phyloP scores from a whole-genome alignment of 2,888 invertebrate genomes.

The Xylota segnis region DNA sequence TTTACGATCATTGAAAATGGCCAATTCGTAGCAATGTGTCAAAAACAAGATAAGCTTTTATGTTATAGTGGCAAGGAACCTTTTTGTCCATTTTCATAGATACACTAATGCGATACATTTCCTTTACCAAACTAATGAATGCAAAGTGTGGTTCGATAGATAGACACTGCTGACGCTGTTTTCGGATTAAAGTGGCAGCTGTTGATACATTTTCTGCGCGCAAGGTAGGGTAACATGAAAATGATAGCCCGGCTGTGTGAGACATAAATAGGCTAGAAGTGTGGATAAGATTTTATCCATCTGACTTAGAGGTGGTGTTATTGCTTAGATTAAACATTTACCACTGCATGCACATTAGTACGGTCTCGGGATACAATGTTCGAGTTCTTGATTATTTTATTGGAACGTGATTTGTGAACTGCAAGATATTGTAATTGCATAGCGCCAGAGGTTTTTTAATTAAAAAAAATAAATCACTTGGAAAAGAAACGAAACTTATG shows the following conservation, averaged over 20 bases:
- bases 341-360: slow-evolving; percentile 36
- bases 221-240: slow-evolving; percentile 58
- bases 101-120: slow-evolving; percentile 74
- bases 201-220: slow-evolving; percentile 71
- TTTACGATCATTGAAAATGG: slow-evolving; percentile 74
- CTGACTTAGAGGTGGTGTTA: slow-evolving; percentile 55
- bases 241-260: slow-evolving; percentile 63
- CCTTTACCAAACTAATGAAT: slow-evolving; percentile 64
- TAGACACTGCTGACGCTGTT: slow-evolving; percentile 59
- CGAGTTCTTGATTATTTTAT: slow-evolving; percentile 20
- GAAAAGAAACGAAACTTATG: not conserved
- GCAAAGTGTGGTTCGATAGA: slow-evolving; percentile 67
- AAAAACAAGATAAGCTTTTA: slow-evolving; percentile 74
- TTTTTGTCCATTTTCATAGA: slow-evolving; percentile 71
- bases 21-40: slow-evolving; percentile 77
- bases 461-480: not conserved
- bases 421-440: not conserved
- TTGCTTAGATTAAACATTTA: slow-evolving; percentile 69
- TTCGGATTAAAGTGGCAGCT: slow-evolving; percentile 76
- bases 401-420: slow-evolving; percentile 21
- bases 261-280: slow-evolving; percentile 71
- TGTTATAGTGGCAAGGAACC: slow-evolving; percentile 57
- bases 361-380: slow-evolving; percentile 4
- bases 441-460: not conserved
- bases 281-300: slow-evolving; percentile 76